Conservation (phyloP, 2,888 invertebrate species). For the Asteroscopus sphinx region DNA sequence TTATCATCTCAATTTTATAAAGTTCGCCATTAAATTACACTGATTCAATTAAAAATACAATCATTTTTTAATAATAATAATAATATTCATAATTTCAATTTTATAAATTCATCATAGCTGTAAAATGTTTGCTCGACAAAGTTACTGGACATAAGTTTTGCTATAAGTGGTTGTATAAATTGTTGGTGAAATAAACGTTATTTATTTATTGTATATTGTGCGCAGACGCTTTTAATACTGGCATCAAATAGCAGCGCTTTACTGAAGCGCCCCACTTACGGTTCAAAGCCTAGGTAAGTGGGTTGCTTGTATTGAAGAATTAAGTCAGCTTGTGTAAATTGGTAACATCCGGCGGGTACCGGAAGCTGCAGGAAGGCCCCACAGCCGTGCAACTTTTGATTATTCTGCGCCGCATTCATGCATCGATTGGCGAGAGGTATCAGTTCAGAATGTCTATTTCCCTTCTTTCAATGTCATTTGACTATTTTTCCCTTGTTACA, state of each 20-base stretch:
- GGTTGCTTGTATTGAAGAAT: conserved; percentile 64
- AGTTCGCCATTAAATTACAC: too few relatives aligned
- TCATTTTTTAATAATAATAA: too few relatives aligned
- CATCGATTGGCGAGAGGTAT: conserved; percentile 9
- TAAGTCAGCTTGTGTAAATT: conserved; percentile 81
- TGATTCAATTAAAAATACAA: too few relatives aligned
- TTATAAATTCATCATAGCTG: too few relatives aligned
- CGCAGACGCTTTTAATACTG: conserved; percentile 26
- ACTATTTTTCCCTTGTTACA: background rate
- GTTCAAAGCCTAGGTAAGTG: conserved; percentile 58
- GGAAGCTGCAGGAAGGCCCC: conserved; percentile 61
- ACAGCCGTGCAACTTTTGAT: conserved; percentile 69
- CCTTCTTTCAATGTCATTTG: background rate
- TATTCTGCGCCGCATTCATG: conserved; percentile 51
- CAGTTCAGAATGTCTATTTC: conserved; percentile 8
- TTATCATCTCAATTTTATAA: too few relatives aligned
- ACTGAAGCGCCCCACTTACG: conserved; percentile 45
- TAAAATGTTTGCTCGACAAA: too few relatives aligned
- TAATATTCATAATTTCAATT: too few relatives aligned
- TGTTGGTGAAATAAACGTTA: too few relatives aligned
- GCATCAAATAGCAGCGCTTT: conserved; percentile 40
- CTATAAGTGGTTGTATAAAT: too few relatives aligned
- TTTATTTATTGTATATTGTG: too few relatives aligned
- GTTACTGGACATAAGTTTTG: too few relatives aligned
- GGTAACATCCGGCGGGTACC: conserved; percentile 73